Percentiles rank a stretch among this genome's conserved stretches.
Evolutionary conservation across 2,113 vertebrate species (phyloP).

Genomic region (Cairina moschata): DNA sequence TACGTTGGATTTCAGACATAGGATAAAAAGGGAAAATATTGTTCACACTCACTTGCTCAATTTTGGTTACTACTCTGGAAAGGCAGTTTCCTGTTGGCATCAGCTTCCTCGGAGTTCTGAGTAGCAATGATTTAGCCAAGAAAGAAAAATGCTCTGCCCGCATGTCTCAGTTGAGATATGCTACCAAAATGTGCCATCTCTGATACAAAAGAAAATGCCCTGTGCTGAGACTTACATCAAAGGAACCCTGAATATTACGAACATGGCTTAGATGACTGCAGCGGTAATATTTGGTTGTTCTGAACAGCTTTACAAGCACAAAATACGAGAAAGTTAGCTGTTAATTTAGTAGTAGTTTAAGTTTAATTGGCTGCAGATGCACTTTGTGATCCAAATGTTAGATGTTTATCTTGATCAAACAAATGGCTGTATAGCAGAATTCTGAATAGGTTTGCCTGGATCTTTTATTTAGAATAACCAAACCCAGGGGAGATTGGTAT

Average conservation of each 20-base stretch:
- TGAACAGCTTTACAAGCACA: conserved; percentile 32
- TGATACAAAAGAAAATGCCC: neutral
- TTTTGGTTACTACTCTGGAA: neutral
- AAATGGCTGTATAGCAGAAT: conserved; percentile 42
- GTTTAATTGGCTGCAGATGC: conserved; percentile 58
- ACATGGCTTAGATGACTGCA: neutral
- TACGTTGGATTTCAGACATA: neutral
- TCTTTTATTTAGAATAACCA: conserved; percentile 62
- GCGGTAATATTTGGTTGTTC: neutral
- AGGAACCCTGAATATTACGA: neutral
- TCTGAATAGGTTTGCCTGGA: conserved; percentile 61
- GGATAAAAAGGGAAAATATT: neutral
- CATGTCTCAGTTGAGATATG: neutral
- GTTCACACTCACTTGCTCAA: neutral
- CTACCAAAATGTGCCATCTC: conserved; percentile 20
- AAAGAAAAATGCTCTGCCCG: conserved; percentile 9
- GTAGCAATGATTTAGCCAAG: neutral
- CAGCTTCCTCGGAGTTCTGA: neutral
- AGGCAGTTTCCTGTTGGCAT: neutral
- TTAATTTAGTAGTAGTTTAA: conserved; percentile 66
- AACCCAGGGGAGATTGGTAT: conserved; percentile 60
- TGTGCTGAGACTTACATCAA: neutral
- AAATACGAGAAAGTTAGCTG: conserved; percentile 52
- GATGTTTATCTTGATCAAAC: conserved; percentile 41
- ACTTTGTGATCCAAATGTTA: conserved; percentile 56